Conservation (phyloP, 2,113 vertebrate species). For the Microtus montanus region DNA sequence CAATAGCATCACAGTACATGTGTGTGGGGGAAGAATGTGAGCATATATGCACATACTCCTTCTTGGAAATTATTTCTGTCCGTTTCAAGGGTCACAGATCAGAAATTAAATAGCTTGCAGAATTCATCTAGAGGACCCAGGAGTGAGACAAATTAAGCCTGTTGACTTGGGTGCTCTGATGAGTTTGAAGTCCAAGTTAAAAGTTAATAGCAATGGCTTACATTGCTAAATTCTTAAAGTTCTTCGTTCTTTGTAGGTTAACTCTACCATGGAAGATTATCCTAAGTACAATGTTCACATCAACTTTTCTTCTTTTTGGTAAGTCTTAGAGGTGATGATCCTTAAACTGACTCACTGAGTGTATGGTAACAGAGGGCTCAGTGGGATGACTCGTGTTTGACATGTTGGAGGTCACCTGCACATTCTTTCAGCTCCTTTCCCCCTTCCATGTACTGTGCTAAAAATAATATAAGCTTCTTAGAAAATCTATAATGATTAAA, state of each 20-base stretch:
- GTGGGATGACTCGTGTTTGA: not conserved
- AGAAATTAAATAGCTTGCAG: not conserved
- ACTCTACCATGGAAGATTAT: constrained; percentile 18
- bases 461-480: not conserved
- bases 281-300: not conserved
- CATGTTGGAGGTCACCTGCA: not conserved
- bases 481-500: not conserved
- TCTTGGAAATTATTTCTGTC: not conserved
- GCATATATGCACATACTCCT: rapidly evolving
- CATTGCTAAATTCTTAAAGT: not conserved
- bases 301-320: constrained; percentile 66
- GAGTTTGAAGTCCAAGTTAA: not conserved
- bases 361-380: too few relatives aligned
- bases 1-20: too few relatives aligned
- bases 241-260: constrained; percentile 36
- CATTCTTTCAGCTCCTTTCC: not conserved
- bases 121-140: not conserved
- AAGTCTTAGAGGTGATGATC: not conserved
- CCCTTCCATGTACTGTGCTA: not conserved
- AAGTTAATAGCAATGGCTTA: not conserved
- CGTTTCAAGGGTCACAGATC: not conserved
- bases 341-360: not conserved
- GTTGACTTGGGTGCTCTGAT: too few relatives aligned
- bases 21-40: not conserved
- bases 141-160: not conserved